Evolutionary conservation across 2,797 vertebrate species (phyloP), one percentile per base, ranked within the genome.

Genomic region (Notolabrus celidotus): DNA sequence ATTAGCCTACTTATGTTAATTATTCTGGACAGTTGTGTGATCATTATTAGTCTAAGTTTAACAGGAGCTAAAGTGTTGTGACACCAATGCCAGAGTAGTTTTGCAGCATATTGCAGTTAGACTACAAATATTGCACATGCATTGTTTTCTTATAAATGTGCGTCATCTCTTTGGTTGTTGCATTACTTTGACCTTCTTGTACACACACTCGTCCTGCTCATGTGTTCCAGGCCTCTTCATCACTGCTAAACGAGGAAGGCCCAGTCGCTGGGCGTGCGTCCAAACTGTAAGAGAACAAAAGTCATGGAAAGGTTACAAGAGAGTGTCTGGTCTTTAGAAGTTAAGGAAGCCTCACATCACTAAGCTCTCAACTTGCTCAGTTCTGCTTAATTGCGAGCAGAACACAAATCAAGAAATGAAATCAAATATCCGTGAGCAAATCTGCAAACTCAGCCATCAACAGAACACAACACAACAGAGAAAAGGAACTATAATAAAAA

Each of bases 221-320:
- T 23, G 29, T 34, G 27, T 47, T 23, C 39, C 46, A 29, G 43
- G 57, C 12, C 25, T 49, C 59, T 55, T 54, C n/a, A 9, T 42
- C 22, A 8, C 46, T 19, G 19, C 66, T 93, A 91, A 66, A 97
- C 85, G 72, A 92, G 50, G 61, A 93, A 33, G 4, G 92, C 79
- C 96, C 96, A 97, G n/a, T 95, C 85, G 0, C 94, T 95, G 58
- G 90, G 79, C 45, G 91, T 93, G 86, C 89, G 89, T 79, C 95
- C 95, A 0, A 93, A 95, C 95, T 97, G 87, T 16, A 88, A 71
- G 51, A 83, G 16, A 72, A 34, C 27, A 81, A 68, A 86, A 69
- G 67, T 83, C 60, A 66, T 1, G 5, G 42, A 71, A 72, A 86
- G 74, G 76, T 88, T 62, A 63, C 16, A 12, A 27, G 27, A 54